Conservation (phyloP, 2,113 vertebrate genomes). For the Ceuthmochares aereus region DNA sequence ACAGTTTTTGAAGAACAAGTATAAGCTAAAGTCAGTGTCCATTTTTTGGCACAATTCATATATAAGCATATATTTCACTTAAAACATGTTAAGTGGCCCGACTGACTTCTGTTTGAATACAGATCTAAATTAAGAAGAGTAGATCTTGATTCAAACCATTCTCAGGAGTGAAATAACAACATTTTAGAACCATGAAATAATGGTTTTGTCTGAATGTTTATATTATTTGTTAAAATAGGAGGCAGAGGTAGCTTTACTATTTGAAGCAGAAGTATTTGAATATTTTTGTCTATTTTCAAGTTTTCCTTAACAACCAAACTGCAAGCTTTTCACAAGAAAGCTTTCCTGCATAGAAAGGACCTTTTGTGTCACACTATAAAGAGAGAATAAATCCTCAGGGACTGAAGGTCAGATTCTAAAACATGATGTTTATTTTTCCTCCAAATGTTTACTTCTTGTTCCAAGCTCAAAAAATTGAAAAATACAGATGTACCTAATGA, state of each 20-base stretch:
- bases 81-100: not conserved
- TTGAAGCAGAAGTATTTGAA: not conserved
- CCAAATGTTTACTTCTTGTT: not conserved
- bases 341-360: not conserved
- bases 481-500: not conserved
- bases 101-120: not conserved
- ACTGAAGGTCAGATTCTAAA: not conserved
- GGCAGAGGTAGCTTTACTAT: not conserved
- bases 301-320: not conserved
- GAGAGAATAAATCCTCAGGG: not conserved
- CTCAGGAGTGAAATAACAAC: not conserved
- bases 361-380: not conserved
- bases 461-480: not conserved
- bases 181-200: not conserved
- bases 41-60: not conserved
- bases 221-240: not conserved
- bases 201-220: not conserved
- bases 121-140: not conserved
- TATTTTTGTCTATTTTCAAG: slow-evolving; percentile 3
- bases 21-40: not conserved
- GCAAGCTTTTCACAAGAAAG: not conserved
- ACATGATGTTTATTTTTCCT: not conserved
- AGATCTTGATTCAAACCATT: not conserved
- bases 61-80: not conserved
- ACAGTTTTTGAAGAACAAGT: not conserved